Percentiles rank a stretch among this genome's conserved stretches.
phyloP scores from a whole-genome alignment of 2,113 vertebrate genomes.

The Sinocyclocheilus grahami region DNA sequence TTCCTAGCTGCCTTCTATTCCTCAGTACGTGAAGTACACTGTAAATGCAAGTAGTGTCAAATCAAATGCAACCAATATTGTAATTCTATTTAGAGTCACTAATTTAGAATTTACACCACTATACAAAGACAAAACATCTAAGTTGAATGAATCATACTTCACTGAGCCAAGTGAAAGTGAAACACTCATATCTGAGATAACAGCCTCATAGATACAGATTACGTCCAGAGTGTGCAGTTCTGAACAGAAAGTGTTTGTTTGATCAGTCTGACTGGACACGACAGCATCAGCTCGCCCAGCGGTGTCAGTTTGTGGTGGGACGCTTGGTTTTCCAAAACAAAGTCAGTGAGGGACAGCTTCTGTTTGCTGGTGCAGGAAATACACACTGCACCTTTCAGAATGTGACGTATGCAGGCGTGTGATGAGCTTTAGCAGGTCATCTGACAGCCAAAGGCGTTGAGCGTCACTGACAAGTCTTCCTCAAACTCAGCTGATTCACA shows the following conservation, averaged over 20 bases:
- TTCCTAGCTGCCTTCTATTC: background rate
- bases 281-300: background rate
- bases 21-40: background rate
- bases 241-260: background rate
- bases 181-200: background rate
- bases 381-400: background rate
- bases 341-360: no score
- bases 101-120: background rate
- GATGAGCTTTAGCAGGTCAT: background rate
- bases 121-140: background rate
- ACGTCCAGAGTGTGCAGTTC: background rate
- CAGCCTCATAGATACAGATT: background rate
- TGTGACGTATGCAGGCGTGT: background rate
- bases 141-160: background rate
- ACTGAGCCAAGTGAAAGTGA: background rate
- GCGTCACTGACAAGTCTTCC: background rate
- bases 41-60: no score
- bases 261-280: background rate
- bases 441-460: constrained; percentile 32
- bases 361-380: background rate
- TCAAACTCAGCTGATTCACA: constrained; percentile 45
- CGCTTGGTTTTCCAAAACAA: no score
- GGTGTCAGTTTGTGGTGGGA: background rate
- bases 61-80: background rate
- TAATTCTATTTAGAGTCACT: background rate